Evolutionary conservation across 2,797 vertebrate species (phyloP).

Genomic region (Stomatorhinus walkeri): DNA sequence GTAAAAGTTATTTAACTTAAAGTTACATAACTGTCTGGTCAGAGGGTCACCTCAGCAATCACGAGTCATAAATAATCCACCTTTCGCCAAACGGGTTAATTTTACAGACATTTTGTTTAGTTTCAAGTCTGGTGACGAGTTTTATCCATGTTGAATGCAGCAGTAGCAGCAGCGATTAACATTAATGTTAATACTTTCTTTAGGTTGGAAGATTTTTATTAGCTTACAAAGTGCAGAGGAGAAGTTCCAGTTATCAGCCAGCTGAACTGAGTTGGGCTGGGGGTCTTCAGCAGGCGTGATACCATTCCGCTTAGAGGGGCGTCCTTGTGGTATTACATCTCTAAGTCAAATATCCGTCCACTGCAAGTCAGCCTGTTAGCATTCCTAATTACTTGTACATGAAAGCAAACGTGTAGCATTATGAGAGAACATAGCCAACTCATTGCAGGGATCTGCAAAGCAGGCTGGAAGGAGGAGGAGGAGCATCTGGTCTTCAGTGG

Average conservation of each 20-base stretch:
- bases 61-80: constrained; percentile 97
- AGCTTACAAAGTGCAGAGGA: constrained; percentile 89
- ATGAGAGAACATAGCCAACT: constrained; percentile 68
- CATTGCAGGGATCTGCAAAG: constrained; percentile 58
- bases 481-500: constrained; percentile 72
- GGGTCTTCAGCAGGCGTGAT: constrained; percentile 54
- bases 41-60: constrained; percentile 81
- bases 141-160: constrained; percentile 77
- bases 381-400: constrained; percentile 81
- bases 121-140: constrained; percentile 88
- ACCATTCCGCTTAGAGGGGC: constrained; percentile 48
- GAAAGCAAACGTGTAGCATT: constrained; percentile 63
- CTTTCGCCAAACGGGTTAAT: constrained; percentile 78
- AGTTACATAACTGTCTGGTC: constrained; percentile 88
- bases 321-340: constrained; percentile 74
- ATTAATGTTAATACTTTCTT: constrained; percentile 94
- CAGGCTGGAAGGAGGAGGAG: constrained; percentile 40
- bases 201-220: constrained; percentile 79
- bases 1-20: constrained; percentile 98
- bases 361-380: constrained; percentile 86
- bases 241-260: constrained; percentile 90
- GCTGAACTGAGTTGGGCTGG: constrained; percentile 56
- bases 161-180: constrained; percentile 92
- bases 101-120: constrained; percentile 62
- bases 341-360: constrained; percentile 68